Evolutionary conservation across 2,113 vertebrate genomes (phyloP), one percentile per base, ranked within the genome.

Genomic region (Synodontis membranacea): DNA sequence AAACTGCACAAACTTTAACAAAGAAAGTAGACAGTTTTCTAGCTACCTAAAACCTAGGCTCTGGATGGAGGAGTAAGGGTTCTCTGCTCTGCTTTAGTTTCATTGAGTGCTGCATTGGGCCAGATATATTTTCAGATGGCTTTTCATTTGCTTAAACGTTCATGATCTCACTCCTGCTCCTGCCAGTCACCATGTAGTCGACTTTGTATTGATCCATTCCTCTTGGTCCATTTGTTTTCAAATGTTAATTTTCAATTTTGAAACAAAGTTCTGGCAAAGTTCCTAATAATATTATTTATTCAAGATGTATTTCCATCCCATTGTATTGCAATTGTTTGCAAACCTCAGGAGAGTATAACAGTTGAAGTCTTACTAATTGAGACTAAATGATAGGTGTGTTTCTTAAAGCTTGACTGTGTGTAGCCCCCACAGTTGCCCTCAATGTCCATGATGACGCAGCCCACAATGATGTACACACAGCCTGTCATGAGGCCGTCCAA

Each of bases 401-500:
- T 84, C 31, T 83, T 2, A 87, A 85, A 48, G 31, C 46, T 42
- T 34, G 85, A 58, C 37, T 88, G 23, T 70, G 34, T 84, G n/a
- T 89, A 98, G 97, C 96, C 97, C 10, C 96, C 96, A 66, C 97
- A 96, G 91, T 96, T 99, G 96, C 96, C 97, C 95, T 96, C 95
- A 44, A 96, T 99, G 93, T 96, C 97, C 83, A 97, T 98, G 93
- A 98, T 99, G 97, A 97, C 96, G 84, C 97, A 97, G 44, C 97
- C 97, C 93, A 96, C 96, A 85, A 96, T 99, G 96, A 98, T 99
- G 96, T 99, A 99, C 93, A 96, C 94, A 84, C 98, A 99, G 90
- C 97, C 98, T 60, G 96, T 96, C 89, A 97, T 99, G 97, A 97
- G 97, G 95, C 97, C 97, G 88, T 96, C 97, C 92, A 99, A 99